These are phyloP conservation scores for Atta colombica DNA, from an alignment of 1,140 invertebrate species.

Conservation along the genomic window DNA sequence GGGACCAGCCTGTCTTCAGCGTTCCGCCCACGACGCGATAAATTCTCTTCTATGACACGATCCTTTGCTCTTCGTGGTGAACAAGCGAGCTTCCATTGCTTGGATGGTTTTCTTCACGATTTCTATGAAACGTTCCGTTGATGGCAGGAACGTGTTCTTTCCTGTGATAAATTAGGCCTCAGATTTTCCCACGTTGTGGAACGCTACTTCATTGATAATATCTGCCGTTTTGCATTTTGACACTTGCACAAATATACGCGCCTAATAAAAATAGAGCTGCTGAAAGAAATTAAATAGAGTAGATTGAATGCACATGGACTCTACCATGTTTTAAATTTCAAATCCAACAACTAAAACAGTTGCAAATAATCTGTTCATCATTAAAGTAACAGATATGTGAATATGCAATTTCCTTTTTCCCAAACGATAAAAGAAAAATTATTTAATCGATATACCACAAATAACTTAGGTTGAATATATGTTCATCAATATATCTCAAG, in stretches of 20 bases:
- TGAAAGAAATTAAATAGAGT: not conserved
- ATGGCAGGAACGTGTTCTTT: not conserved
- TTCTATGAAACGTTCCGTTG: conserved; percentile 5
- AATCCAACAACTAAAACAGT: not conserved
- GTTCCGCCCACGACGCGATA: conserved; percentile 69
- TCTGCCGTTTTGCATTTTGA: conserved; percentile 1
- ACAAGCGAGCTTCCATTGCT: conserved; percentile 21
- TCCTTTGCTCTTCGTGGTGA: conserved; percentile 20
- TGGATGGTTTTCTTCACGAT: conserved; percentile 45
- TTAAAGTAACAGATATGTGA: no score
- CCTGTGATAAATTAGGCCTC: not conserved
- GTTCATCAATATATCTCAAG: no score
- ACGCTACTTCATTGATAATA: not conserved
- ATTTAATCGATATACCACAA: no score
- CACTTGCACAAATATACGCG: not conserved
- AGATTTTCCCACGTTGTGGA: conserved; percentile 17
- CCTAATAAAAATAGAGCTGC: not conserved
- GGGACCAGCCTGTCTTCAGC: not conserved
- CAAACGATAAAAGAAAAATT: no score
- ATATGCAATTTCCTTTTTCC: no score
- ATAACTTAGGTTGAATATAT: no score
- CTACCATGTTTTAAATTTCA: not conserved
- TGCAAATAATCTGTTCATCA: not conserved
- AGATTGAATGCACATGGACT: not conserved
- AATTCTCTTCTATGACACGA: conserved; percentile 68